phyloP scores from a whole-genome alignment of 1,140 invertebrate species.

The Ooceraea biroi region DNA sequence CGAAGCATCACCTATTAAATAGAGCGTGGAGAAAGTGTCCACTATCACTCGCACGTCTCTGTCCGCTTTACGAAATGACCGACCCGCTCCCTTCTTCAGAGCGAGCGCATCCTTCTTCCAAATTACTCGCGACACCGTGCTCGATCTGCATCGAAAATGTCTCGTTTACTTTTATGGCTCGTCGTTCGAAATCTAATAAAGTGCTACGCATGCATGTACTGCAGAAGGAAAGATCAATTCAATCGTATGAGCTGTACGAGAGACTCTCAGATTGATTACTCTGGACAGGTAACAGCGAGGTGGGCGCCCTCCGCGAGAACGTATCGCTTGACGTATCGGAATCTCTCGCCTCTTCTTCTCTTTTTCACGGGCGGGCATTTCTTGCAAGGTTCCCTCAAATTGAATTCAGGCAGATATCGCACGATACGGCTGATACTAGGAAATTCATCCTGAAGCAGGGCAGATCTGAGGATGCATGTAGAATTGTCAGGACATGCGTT shows the following conservation, averaged over 20 bases:
- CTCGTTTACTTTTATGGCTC: not conserved
- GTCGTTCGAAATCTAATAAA: too few species aligned
- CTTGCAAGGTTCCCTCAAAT: constrained; percentile 84
- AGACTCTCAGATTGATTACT: constrained; percentile 76
- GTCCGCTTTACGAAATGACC: constrained; percentile 82
- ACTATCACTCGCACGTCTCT: constrained; percentile 85
- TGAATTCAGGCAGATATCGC: constrained; percentile 85
- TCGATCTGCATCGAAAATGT: constrained; percentile 77
- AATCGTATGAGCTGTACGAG: not conserved
- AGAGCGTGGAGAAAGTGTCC: constrained; percentile 87
- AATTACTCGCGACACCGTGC: constrained; percentile 81
- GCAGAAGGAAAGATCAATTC: not conserved
- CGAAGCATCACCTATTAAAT: constrained; percentile 82
- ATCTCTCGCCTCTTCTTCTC: constrained; percentile 79
- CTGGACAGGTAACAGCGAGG: constrained; percentile 86
- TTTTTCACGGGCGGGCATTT: constrained; percentile 82
- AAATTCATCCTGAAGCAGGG: constrained; percentile 81
- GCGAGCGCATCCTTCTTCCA: constrained; percentile 85
- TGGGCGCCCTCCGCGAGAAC: constrained; percentile 86
- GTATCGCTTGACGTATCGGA: constrained; percentile 85
- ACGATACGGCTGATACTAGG: constrained; percentile 85
- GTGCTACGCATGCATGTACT: too few species aligned
- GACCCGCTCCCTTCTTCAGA: constrained; percentile 82
- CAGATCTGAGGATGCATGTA: constrained; percentile 79
- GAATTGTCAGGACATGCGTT: not conserved